Percentiles rank a stretch among this genome's conserved stretches.
Conservation (phyloP, 1,140 invertebrate species). For the Bombus terrestris region DNA sequence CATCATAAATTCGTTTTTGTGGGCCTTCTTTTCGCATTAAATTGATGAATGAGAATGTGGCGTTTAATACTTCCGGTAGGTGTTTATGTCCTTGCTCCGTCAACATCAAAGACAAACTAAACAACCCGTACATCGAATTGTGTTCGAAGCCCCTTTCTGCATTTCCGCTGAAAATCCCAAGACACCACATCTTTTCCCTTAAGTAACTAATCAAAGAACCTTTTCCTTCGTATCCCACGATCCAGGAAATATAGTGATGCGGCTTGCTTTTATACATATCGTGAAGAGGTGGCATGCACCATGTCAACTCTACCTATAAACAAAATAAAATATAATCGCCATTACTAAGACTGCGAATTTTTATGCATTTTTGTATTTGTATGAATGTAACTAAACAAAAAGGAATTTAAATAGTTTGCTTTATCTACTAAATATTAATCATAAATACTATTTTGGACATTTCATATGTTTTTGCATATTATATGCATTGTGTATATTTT, state of each 20-base stretch:
- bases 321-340: too few species aligned
- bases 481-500: too few species aligned
- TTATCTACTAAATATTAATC: too few species aligned
- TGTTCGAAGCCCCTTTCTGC: slow-evolving; percentile 89
- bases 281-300: slow-evolving; percentile 90
- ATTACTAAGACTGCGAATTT: too few species aligned
- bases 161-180: slow-evolving; percentile 90
- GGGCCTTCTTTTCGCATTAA: slow-evolving; percentile 86
- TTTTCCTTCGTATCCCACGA: slow-evolving; percentile 94
- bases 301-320: slow-evolving; percentile 88
- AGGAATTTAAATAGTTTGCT: too few species aligned
- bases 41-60: slow-evolving; percentile 89
- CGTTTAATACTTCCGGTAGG: slow-evolving; percentile 86
- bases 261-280: slow-evolving; percentile 90
- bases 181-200: slow-evolving; percentile 92
- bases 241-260: slow-evolving; percentile 90
- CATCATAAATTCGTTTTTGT: slow-evolving; percentile 88
- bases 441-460: too few species aligned
- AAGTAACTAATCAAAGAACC: slow-evolving; percentile 93
- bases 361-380: too few species aligned
- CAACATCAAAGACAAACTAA: slow-evolving; percentile 89
- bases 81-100: slow-evolving; percentile 91
- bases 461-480: too few species aligned
- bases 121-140: slow-evolving; percentile 89
- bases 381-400: too few species aligned